Conservation (phyloP, 2,797 vertebrate species). For the Poeciliopsis paucimaculata region DNA sequence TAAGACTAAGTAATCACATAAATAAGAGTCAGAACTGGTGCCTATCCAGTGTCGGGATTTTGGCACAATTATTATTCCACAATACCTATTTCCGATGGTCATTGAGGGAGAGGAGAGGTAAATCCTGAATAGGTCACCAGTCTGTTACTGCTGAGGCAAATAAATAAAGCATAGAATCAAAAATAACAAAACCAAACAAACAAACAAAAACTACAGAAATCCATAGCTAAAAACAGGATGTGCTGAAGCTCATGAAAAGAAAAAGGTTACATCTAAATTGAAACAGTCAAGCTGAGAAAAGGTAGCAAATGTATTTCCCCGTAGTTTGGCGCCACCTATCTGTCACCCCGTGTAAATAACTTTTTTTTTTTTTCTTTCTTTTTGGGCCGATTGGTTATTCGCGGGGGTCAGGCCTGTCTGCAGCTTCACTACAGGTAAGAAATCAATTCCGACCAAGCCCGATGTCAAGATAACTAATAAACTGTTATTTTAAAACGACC, state of each 20-base stretch:
- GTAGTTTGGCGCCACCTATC: constrained; percentile 8
- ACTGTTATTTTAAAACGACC: background rate
- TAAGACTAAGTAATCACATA: background rate
- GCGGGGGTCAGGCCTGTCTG: background rate
- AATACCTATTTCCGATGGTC: background rate
- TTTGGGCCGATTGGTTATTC: background rate
- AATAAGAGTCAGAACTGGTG: background rate
- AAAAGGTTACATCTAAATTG: background rate
- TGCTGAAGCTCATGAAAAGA: background rate
- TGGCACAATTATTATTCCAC: background rate
- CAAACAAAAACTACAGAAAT: background rate
- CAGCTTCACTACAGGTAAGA: constrained; percentile 20
- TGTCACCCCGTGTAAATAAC: background rate
- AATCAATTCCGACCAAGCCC: background rate
- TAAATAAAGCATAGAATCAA: background rate
- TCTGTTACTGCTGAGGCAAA: background rate
- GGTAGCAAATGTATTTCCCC: background rate
- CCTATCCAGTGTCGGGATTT: background rate
- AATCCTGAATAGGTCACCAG: background rate
- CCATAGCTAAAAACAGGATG: background rate
- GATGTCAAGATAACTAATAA: no score
- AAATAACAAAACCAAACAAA: background rate
- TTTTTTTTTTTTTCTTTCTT: no score
- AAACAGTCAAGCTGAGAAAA: background rate
- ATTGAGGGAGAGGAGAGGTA: background rate